Conservation (phyloP, 2,888 invertebrate species). For the Neria commutata region DNA sequence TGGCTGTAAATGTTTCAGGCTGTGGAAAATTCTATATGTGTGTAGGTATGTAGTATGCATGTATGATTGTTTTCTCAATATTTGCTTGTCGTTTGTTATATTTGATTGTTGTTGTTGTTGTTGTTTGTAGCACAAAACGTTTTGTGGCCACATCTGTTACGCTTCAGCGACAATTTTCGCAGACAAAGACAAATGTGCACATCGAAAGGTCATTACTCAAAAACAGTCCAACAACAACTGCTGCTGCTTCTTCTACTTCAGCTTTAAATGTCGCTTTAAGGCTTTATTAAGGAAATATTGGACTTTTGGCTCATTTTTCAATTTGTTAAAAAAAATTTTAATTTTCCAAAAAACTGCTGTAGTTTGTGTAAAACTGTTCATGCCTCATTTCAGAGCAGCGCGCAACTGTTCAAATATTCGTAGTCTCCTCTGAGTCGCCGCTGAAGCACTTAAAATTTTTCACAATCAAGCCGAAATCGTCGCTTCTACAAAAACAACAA, state of each 20-base stretch:
- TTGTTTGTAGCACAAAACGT: neutral
- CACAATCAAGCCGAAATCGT: neutral
- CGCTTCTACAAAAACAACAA: too few relatives aligned
- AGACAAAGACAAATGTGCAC: constrained; percentile 37
- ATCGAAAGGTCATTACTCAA: constrained; percentile 32
- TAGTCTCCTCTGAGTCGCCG: too few relatives aligned
- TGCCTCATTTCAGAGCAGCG: too few relatives aligned
- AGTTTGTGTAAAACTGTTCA: too few relatives aligned
- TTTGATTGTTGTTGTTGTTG: constrained; percentile 7
- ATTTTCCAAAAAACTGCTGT: neutral
- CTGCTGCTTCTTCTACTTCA: neutral
- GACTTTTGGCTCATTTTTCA: too few relatives aligned
- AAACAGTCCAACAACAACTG: neutral
- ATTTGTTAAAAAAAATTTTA: neutral
- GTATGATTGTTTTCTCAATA: constrained; percentile 8
- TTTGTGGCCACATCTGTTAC: constrained; percentile 40
- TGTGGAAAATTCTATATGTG: too few relatives aligned
- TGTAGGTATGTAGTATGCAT: too few relatives aligned
- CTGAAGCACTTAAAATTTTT: neutral
- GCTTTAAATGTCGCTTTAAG: neutral
- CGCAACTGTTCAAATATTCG: too few relatives aligned
- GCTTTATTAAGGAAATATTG: neutral
- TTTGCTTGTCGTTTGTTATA: constrained; percentile 3
- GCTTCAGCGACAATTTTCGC: constrained; percentile 33
- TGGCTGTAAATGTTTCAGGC: constrained; percentile 21